phyloP scores from a whole-genome alignment of 1,140 invertebrate genomes.

The Drosophila bocki region DNA sequence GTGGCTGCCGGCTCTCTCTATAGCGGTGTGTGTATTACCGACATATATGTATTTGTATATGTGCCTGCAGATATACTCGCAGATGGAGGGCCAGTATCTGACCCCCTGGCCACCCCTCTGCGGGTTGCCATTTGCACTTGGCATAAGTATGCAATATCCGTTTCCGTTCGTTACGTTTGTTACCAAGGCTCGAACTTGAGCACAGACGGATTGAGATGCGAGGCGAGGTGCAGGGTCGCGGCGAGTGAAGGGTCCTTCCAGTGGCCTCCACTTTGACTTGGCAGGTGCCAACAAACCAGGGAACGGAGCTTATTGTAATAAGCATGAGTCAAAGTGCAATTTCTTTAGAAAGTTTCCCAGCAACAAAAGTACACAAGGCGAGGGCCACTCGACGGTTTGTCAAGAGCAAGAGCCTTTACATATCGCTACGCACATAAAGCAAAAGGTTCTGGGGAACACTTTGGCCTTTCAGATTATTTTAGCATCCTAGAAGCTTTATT shows the following conservation, averaged over 20 bases:
- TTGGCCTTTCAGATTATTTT: not conserved
- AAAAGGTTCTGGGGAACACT: not conserved
- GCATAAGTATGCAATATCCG: constrained; percentile 82
- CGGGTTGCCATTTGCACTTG: constrained; percentile 74
- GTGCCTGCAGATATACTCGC: constrained; percentile 18
- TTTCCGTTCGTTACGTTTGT: constrained; percentile 80
- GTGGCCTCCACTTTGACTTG: constrained; percentile 62
- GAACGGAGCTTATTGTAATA: constrained; percentile 70
- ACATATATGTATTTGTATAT: constrained; percentile 4
- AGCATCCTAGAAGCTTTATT: not conserved
- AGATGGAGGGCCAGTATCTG: constrained; percentile 7
- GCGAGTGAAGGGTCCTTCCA: constrained; percentile 46
- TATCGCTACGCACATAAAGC: constrained; percentile 1
- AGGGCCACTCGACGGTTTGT: constrained; percentile 33
- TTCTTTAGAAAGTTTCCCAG: constrained; percentile 68
- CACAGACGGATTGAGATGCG: constrained; percentile 31
- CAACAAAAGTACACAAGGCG: constrained; percentile 27
- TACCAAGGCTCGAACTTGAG: constrained; percentile 65
- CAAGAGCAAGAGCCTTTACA: not conserved
- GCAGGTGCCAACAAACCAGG: constrained; percentile 66
- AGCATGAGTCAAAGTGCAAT: constrained; percentile 77
- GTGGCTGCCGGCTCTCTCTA: constrained; percentile 43
- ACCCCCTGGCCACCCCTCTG: constrained; percentile 13
- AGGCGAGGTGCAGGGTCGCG: not conserved
- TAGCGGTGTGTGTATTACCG: constrained; percentile 54